Conservation (phyloP, 2,797 vertebrate species). For the Phataginus tetradactyla region DNA sequence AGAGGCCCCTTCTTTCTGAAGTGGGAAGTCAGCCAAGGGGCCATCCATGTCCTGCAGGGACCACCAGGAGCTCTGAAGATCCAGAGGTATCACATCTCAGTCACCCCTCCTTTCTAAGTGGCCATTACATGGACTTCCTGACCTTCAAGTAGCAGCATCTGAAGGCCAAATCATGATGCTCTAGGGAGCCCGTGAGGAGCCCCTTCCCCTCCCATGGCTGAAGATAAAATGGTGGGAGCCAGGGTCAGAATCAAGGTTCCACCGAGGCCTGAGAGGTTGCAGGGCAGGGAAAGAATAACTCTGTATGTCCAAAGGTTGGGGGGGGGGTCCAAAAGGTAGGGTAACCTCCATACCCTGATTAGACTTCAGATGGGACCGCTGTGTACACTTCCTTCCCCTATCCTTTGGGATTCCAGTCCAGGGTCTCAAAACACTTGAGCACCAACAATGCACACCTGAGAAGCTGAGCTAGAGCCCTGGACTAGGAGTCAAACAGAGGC, state of each 20-base stretch:
- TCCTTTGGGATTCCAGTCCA: neutral
- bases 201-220: neutral
- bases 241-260: neutral
- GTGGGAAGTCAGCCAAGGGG: neutral
- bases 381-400: no score
- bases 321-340: neutral
- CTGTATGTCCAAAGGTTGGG: neutral
- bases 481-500: neutral
- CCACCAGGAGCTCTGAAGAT: neutral
- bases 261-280: neutral
- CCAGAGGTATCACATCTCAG: neutral
- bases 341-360: neutral
- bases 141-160: neutral
- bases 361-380: neutral
- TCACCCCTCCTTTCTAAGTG: neutral
- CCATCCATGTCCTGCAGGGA: neutral
- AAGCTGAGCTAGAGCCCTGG: no score
- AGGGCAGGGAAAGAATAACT: neutral
- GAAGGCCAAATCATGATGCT: neutral
- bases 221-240: neutral
- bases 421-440: neutral
- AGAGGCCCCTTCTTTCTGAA: neutral
- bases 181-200: fast-evolving
- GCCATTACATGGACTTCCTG: neutral
- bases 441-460: neutral